These are phyloP conservation scores for Heliangelus exortis DNA, from an alignment of 2,797 vertebrate species.

Conservation along the genomic window DNA sequence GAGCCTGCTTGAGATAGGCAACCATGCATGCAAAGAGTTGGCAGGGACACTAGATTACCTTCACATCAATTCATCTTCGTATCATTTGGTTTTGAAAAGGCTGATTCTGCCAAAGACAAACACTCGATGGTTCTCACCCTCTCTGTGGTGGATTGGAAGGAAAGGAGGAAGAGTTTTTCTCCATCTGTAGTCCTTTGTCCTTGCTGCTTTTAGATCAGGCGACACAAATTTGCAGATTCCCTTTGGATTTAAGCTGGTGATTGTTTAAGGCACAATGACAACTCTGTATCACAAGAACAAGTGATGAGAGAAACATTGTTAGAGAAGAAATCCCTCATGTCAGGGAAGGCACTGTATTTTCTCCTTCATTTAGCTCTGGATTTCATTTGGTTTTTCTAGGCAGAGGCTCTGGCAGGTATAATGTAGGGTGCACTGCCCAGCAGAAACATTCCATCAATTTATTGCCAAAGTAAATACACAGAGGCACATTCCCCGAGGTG, in stretches of 20 bases:
- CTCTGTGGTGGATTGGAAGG: background rate
- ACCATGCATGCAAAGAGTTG: rapidly evolving
- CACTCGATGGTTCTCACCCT: rapidly evolving
- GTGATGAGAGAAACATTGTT: background rate
- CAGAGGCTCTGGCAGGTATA: background rate
- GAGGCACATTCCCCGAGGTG: background rate
- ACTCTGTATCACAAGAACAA: background rate
- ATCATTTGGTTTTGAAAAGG: background rate
- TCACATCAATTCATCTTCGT: background rate
- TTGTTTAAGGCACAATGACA: background rate
- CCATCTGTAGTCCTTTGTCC: background rate
- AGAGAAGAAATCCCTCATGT: background rate
- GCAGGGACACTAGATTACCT: background rate
- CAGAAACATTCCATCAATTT: background rate
- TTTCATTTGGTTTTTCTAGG: background rate
- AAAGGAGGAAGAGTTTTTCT: background rate
- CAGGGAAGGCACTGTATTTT: background rate
- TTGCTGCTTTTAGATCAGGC: background rate
- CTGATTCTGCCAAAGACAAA: background rate
- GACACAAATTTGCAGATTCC: background rate
- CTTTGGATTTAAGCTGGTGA: background rate
- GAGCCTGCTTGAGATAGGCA: background rate
- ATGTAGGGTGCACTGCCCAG: background rate
- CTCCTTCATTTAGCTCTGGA: background rate
- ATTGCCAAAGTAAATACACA: background rate